Evolutionary conservation across 2,888 invertebrate species (phyloP).

Genomic region (Cheilosia soror): DNA sequence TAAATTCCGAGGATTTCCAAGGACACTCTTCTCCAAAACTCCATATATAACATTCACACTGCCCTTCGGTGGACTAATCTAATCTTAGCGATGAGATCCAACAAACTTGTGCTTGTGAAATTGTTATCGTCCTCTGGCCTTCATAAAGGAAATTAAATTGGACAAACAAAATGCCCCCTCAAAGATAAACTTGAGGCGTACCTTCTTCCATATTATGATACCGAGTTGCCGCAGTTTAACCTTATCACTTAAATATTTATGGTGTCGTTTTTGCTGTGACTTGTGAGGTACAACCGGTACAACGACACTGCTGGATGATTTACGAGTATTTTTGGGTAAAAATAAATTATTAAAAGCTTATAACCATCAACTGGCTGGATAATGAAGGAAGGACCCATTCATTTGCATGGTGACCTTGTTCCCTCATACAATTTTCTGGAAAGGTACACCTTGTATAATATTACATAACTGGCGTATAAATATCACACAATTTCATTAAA

Average conservation of each 20-base stretch:
- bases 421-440: neutral
- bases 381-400: conserved; percentile 34
- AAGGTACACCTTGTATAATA: neutral
- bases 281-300: neutral
- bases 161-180: conserved; percentile 1
- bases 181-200: conserved; percentile 21
- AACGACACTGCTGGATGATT: conserved; percentile 2
- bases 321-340: conserved; percentile 14
- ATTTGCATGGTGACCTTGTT: conserved; percentile 34
- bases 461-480: too few relatives aligned
- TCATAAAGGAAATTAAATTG: neutral
- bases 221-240: conserved; percentile 2
- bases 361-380: conserved; percentile 40
- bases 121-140: conserved; percentile 9
- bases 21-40: too few relatives aligned
- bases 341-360: conserved; percentile 58
- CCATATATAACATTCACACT: too few relatives aligned
- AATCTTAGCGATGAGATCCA: conserved; percentile 8
- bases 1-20: too few relatives aligned
- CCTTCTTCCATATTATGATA: conserved; percentile 7
- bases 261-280: neutral
- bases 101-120: neutral
- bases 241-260: conserved; percentile 48
- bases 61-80: neutral
- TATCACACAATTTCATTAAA: too few relatives aligned